Conservation (phyloP, 1,140 invertebrate species). For the Drosophila pachea region DNA sequence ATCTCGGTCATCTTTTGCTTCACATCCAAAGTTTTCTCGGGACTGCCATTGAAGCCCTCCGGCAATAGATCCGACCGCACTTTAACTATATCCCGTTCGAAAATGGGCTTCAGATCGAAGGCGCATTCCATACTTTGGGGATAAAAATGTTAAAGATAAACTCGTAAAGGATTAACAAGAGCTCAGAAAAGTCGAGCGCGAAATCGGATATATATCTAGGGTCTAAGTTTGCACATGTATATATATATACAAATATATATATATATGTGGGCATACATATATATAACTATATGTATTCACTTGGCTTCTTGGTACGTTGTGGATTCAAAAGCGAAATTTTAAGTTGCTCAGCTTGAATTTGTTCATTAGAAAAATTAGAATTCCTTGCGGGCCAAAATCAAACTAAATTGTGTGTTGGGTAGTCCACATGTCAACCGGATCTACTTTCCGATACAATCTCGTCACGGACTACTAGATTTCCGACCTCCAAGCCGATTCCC, state of each 20-base stretch:
- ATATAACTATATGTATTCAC: not conserved
- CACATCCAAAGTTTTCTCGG: not conserved
- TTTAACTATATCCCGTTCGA: constrained; percentile 28
- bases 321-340: constrained; percentile 4
- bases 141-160: not conserved
- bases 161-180: not conserved
- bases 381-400: constrained; percentile 10
- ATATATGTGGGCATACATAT: not conserved
- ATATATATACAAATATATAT: not conserved
- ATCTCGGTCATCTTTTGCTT: constrained; percentile 12
- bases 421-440: not conserved
- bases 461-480: not conserved
- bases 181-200: not conserved
- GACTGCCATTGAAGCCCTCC: not conserved
- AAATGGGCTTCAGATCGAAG: constrained; percentile 37
- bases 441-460: not conserved
- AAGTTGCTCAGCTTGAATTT: not conserved
- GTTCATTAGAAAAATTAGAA: constrained; percentile 5
- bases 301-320: not conserved
- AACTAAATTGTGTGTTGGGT: not conserved
- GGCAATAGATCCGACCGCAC: constrained; percentile 21
- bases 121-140: constrained; percentile 37
- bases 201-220: not conserved
- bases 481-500: no score
- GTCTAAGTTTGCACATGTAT: not conserved